Conservation (phyloP, 1,140 invertebrate species). For the Chionoecetes opilio region DNA sequence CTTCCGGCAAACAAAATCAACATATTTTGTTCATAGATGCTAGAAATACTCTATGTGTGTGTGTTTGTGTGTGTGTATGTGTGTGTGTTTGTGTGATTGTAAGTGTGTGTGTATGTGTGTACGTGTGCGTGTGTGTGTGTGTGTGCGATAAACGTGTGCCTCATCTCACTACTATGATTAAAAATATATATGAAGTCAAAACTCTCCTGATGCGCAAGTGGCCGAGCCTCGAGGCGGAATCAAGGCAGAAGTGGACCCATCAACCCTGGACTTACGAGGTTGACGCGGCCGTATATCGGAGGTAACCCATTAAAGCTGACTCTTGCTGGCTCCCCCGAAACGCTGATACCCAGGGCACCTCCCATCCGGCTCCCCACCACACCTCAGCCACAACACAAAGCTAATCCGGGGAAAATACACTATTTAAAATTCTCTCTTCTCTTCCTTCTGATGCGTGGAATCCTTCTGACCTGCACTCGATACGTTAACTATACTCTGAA, state of each 20-base stretch:
- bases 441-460: background rate
- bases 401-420: background rate
- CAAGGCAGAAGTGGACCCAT: slow-evolving; percentile 6
- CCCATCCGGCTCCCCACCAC: background rate
- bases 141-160: background rate
- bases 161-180: background rate
- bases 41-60: background rate
- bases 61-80: background rate
- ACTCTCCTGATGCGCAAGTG: background rate
- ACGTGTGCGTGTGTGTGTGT: background rate
- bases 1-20: too few relatives aligned
- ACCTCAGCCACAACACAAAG: background rate
- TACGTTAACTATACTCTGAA: background rate
- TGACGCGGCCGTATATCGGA: slow-evolving; percentile 38
- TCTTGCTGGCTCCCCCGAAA: slow-evolving; percentile 33
- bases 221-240: background rate
- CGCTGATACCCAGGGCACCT: slow-evolving; percentile 17
- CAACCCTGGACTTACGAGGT: background rate
- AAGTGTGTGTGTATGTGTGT: slow-evolving; percentile 7
- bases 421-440: background rate
- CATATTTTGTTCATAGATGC: too few relatives aligned
- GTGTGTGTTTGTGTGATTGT: slow-evolving; percentile 4
- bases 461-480: background rate
- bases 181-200: background rate
- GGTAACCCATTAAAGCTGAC: slow-evolving; percentile 37